Percentiles rank a stretch among this genome's conserved stretches.
Evolutionary conservation across 2,113 vertebrate species (phyloP).

Genomic region (Salminus brasiliensis): DNA sequence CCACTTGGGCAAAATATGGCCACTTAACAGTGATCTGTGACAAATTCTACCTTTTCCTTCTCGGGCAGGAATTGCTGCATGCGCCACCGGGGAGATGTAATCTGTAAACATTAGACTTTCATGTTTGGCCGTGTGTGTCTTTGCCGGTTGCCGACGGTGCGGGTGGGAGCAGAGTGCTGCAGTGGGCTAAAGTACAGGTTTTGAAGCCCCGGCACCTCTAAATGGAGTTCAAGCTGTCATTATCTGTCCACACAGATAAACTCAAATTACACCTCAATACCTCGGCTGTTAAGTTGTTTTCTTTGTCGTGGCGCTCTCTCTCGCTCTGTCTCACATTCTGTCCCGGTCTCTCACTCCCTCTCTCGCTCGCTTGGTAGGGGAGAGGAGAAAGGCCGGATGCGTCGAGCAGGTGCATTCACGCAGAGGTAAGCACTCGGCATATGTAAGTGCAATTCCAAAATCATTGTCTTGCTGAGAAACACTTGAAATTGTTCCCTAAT

Average conservation of each 20-base stretch:
- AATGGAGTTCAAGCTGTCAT: slow-evolving; percentile 63
- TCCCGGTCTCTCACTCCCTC: slow-evolving; percentile 7
- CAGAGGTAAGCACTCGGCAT: slow-evolving; percentile 88
- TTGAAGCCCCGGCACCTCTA: slow-evolving; percentile 39
- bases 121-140: slow-evolving; percentile 43
- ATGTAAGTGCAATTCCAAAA: slow-evolving; percentile 90
- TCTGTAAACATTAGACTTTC: slow-evolving; percentile 61
- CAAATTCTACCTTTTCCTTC: slow-evolving; percentile 33
- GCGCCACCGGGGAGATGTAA: slow-evolving; percentile 49
- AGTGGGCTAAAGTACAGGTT: slow-evolving; percentile 58
- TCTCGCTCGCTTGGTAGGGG: slow-evolving; percentile 53
- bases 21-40: slow-evolving; percentile 43
- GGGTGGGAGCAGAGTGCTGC: slow-evolving; percentile 18
- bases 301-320: slow-evolving; percentile 45
- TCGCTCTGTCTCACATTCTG: slow-evolving; percentile 8
- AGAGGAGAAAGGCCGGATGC: slow-evolving; percentile 51
- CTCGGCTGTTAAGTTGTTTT: slow-evolving; percentile 59
- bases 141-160: neutral
- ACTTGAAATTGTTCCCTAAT: slow-evolving; percentile 91
- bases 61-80: slow-evolving; percentile 25
- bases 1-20: slow-evolving; percentile 40
- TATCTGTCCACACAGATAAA: slow-evolving; percentile 62
- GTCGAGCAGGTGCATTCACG: slow-evolving; percentile 78
- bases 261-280: slow-evolving; percentile 61
- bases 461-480: slow-evolving; percentile 89